Evolutionary conservation across 2,113 vertebrate genomes (phyloP).

Genomic region (Atractosteus spatula): DNA sequence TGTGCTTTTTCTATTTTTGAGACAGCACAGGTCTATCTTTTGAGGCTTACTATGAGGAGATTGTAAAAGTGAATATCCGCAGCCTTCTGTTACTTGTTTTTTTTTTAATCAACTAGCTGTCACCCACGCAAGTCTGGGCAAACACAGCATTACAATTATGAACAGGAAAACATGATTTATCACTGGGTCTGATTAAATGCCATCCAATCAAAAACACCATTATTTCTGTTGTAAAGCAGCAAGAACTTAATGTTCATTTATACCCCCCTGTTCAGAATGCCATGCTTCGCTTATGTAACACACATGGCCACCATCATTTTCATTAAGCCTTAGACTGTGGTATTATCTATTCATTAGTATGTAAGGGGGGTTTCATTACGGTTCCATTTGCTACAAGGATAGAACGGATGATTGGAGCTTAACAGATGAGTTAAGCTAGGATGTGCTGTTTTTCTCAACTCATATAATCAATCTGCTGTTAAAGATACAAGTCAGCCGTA

Average conservation of each 20-base stretch:
- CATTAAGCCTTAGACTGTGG: conserved; percentile 14
- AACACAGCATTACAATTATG: not conserved
- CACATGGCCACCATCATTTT: conserved; percentile 15
- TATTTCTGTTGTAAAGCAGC: not conserved
- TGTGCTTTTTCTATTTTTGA: no score
- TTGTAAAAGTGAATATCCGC: no score
- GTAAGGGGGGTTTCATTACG: conserved; percentile 23
- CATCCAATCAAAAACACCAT: conserved; percentile 1
- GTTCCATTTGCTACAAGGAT: conserved; percentile 22
- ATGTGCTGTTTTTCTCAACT: conserved; percentile 4
- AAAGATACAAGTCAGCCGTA: conserved; percentile 7
- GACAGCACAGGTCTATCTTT: no score
- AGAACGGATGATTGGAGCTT: conserved; percentile 28
- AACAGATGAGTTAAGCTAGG: conserved; percentile 18
- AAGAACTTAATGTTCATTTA: conserved; percentile 5
- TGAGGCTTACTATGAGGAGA: no score
- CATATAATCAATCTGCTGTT: conserved; percentile 4
- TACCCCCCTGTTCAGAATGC: not conserved
- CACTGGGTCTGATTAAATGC: not conserved
- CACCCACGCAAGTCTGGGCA: not conserved
- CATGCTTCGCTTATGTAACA: conserved; percentile 14
- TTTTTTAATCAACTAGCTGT: not conserved
- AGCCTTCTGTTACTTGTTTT: not conserved
- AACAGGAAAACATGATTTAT: not conserved
- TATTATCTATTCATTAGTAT: conserved; percentile 25